Base-by-base conservation (phyloP, 2,797 vertebrate genomes). In the Lacerta viridis region DNA sequence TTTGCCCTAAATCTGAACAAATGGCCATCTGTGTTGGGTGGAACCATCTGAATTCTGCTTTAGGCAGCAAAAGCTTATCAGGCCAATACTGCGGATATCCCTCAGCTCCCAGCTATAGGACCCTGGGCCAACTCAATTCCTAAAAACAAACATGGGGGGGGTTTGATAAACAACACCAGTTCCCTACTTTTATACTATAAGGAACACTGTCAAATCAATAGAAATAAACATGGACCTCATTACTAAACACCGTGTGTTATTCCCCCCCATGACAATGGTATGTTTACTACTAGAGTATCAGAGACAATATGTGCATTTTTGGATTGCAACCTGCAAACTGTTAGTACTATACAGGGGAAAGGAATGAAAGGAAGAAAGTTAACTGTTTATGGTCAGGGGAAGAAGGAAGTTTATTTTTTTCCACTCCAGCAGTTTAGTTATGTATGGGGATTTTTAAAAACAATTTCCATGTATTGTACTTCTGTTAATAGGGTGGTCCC, bases 401-500 rank as follows among this genome's bases (percentile, higher is more conserved):
- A 84, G 25, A 83, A 89, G 2, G 25, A 83, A 1, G 11, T 61
- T 92, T 89, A 82, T 88, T 92, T 93, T 93, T 46, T 8, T 91
- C 76, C n/a, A 89, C 75, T 94, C 82, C 50, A 91, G 82, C 81
- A 93, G 82, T 86, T 93, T 88, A 92, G 86, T 88, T 88, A 92
- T 2, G 50, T 39, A 88, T 68, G 88, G 87, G 85, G 89, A 94
- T 94, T 93, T 59, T 91, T 43, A 92, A 59, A 90, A 80, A 87
- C 18, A 80, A 23, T 90, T 93, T 89, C 85, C 80, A 50, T 72
- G 88, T 88, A 92, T 83, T 94, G 90, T 91, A 91, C 74, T 92
- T 94, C 92, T 94, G 91, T 43, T 94, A 92, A 94, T 71, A 93
- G 88, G 59, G 74, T 93, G 84, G 43, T 91, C 75, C 77, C 83